Base-by-base conservation (phyloP, 2,888 invertebrate species). In the Tachystola acroxantha region DNA sequence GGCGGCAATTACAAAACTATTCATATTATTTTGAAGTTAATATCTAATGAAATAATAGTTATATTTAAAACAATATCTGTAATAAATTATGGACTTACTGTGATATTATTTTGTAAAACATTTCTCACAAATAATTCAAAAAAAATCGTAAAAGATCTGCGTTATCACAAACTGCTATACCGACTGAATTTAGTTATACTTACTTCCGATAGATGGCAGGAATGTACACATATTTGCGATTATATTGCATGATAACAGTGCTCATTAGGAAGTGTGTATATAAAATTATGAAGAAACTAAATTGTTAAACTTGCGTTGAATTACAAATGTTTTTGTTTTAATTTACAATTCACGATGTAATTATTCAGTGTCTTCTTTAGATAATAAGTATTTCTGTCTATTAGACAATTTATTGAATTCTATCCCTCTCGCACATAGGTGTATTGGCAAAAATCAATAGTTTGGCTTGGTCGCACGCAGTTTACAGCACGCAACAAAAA, bases 1-100 rank as follows among this genome's bases (percentile, higher is more conserved):
- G 65, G 85, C 86, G 86, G 74, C 53, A 80, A 70, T 45, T 78
- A 72, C 42, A 50, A 67, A 71, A 37, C 44, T 20, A 7, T 9
- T 7, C 30, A 27, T 14, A 14, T 14, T 7, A 29, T 11, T 13
- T 9, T 29, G 3, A 29, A 16, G 2, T 7, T 7, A 7, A 7
- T n/a, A 9, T 29, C 13, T 29, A 13, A 3, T 10, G 9, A 28
- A 3, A 12, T 28, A 28, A 27, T 12, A 12, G 2, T 12, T 28
- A 7, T 28, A 13, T 4, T 12, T 13, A 28, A 13, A 13, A 28
- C 2, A 27, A 16, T 16, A 16, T 6, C 16, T 16, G 16, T 6
- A 6, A 16, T 16, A 25, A 25, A 25, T 16, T 16, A 16, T 16
- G 3, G 6, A 16, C 16, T 16, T 16, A 6, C n/a, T 16, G 6